Evolutionary conservation across 2,797 vertebrate genomes (phyloP).

Genomic region (Sebastes wilsoni): DNA sequence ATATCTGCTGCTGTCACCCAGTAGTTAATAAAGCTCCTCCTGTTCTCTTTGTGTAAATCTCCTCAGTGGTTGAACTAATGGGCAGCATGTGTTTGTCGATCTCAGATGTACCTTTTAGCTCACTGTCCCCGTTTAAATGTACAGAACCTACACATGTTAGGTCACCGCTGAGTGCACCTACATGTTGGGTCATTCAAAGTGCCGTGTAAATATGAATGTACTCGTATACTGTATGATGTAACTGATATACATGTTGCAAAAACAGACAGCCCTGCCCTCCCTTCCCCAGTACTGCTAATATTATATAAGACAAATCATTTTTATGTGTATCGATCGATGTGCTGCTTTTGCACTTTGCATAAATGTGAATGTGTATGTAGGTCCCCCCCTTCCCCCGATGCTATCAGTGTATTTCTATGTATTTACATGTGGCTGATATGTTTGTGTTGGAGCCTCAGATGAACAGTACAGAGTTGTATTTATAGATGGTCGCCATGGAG

Average conservation of each 20-base stretch:
- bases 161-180: slow-evolving; percentile 26
- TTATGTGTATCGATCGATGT: slow-evolving; percentile 57
- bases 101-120: slow-evolving; percentile 8
- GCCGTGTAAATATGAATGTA: slow-evolving; percentile 29
- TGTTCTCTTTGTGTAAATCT: not conserved
- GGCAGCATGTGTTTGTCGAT: slow-evolving; percentile 25
- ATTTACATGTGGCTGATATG: slow-evolving; percentile 63
- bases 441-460: slow-evolving; percentile 47
- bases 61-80: not conserved
- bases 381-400: not conserved
- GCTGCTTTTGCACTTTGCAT: slow-evolving; percentile 66
- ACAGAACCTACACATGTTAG: slow-evolving; percentile 30
- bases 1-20: not conserved
- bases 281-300: slow-evolving; percentile 24
- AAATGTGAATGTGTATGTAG: slow-evolving; percentile 43
- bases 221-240: slow-evolving; percentile 44
- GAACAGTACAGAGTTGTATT: slow-evolving; percentile 52
- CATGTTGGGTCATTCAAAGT: slow-evolving; percentile 31
- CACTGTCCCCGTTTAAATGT: slow-evolving; percentile 7
- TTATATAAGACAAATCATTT: slow-evolving; percentile 67
- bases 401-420: slow-evolving; percentile 56
- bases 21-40: not conserved
- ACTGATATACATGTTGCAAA: slow-evolving; percentile 57
- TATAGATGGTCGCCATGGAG: slow-evolving; percentile 72
- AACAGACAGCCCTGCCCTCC: slow-evolving; percentile 23